A percentile compares a stretch with the other conserved stretches of the same genome.
Conservation (phyloP, 2,797 vertebrate species). For the Urophycis tenuis region DNA sequence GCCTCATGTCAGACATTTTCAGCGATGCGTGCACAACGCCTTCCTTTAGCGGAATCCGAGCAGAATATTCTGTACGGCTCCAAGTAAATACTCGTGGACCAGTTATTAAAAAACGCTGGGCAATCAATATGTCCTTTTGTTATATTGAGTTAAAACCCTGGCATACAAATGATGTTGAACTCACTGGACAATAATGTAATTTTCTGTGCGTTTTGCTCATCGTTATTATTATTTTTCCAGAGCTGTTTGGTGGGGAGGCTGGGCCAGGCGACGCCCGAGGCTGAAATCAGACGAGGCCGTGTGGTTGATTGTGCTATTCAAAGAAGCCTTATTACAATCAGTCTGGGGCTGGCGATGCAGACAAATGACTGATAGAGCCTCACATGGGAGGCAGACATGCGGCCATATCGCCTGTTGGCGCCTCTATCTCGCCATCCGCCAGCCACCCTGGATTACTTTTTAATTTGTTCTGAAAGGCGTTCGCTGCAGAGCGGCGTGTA, state of each 20-base stretch:
- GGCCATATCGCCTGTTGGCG: not conserved
- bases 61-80: not conserved
- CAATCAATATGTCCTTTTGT: slow-evolving; percentile 11
- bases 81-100: not conserved
- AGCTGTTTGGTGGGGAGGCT: slow-evolving; percentile 38
- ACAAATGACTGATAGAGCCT: slow-evolving; percentile 59
- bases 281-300: slow-evolving; percentile 48
- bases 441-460: slow-evolving; percentile 56
- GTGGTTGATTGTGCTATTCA: slow-evolving; percentile 64
- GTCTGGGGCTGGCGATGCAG: slow-evolving; percentile 45
- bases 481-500: not conserved
- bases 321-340: slow-evolving; percentile 62
- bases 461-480: slow-evolving; percentile 56
- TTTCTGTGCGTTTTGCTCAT: slow-evolving; percentile 33
- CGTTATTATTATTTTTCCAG: slow-evolving; percentile 22
- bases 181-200: slow-evolving; percentile 40
- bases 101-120: not conserved
- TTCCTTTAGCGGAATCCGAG: not conserved
- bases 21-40: not conserved
- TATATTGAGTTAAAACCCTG: slow-evolving; percentile 7
- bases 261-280: slow-evolving; percentile 29
- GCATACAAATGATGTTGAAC: slow-evolving; percentile 36
- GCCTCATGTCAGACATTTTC: not conserved
- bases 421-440: slow-evolving; percentile 37
- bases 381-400: slow-evolving; percentile 44